A percentile compares a stretch with the other conserved stretches of the same genome.
phyloP scores from a whole-genome alignment of 2,797 vertebrate species.

The Anabacerthia variegaticeps region DNA sequence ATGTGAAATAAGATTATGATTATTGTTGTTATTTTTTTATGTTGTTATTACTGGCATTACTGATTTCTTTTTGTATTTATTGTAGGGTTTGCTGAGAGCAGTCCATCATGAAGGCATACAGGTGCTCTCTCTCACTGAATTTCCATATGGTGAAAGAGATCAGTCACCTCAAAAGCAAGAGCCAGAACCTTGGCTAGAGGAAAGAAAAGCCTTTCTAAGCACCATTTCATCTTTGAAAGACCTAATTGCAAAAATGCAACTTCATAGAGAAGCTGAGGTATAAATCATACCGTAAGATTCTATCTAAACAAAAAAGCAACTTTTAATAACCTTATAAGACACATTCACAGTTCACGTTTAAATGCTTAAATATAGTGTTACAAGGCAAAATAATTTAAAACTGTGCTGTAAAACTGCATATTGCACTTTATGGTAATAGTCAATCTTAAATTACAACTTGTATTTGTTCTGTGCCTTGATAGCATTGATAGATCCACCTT shows the following conservation, averaged over 20 bases:
- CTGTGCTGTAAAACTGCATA: neutral
- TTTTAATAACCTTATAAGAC: neutral
- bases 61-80: neutral
- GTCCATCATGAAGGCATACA: conserved; percentile 95
- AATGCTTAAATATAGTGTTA: neutral
- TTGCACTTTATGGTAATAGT: neutral
- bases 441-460: neutral
- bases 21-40: neutral
- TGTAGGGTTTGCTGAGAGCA: conserved; percentile 88
- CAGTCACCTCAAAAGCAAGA: conserved; percentile 49
- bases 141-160: conserved; percentile 79
- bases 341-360: neutral
- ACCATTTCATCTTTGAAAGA: conserved; percentile 87
- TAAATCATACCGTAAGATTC: neutral
- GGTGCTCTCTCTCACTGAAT: conserved; percentile 91
- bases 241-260: conserved; percentile 88
- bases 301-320: neutral
- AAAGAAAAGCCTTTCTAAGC: conserved; percentile 84
- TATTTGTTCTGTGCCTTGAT: neutral
- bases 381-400: neutral
- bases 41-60: neutral
- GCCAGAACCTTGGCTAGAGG: conserved; percentile 81
- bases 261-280: conserved; percentile 82
- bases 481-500: neutral
- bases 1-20: neutral